Conservation (phyloP, 2,888 invertebrate genomes). For the Galeopsomyia nigrocyanea region DNA sequence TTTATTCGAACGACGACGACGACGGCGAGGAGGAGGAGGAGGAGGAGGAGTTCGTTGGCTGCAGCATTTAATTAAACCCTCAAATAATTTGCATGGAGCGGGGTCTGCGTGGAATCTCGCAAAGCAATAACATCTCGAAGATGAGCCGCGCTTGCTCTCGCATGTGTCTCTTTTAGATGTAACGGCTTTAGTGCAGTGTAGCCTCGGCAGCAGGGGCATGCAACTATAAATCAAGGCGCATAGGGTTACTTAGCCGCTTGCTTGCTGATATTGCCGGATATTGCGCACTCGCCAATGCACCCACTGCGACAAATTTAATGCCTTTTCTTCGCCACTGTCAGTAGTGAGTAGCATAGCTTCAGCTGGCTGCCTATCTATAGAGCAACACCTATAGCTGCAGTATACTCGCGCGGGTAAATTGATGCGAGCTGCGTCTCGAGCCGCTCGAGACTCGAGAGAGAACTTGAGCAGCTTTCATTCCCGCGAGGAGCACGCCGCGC, state of each 20-base stretch:
- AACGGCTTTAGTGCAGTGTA: too few relatives aligned
- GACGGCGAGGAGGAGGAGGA: too few relatives aligned
- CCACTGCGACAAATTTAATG: too few relatives aligned
- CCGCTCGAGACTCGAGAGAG: too few relatives aligned
- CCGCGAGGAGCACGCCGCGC: slow-evolving; percentile 10
- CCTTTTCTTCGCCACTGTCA: slow-evolving; percentile 18
- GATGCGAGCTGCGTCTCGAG: too few relatives aligned
- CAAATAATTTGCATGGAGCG: slow-evolving; percentile 63
- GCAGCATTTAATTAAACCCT: slow-evolving; percentile 63
- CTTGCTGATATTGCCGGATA: slow-evolving; percentile 38
- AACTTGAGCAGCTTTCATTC: too few relatives aligned
- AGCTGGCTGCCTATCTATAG: too few relatives aligned
- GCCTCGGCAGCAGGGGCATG: too few relatives aligned
- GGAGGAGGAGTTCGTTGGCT: slow-evolving; percentile 19
- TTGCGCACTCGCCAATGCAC: slow-evolving; percentile 55
- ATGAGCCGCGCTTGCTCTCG: slow-evolving; percentile 54
- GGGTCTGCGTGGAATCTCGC: slow-evolving; percentile 50
- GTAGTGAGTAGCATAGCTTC: too few relatives aligned
- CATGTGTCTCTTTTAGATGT: slow-evolving; percentile 18
- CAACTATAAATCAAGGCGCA: not conserved
- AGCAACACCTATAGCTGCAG: too few relatives aligned
- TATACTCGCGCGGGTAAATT: too few relatives aligned
- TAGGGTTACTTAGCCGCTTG: slow-evolving; percentile 13
- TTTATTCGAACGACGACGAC: too few relatives aligned
- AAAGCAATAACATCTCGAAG: slow-evolving; percentile 64